These are phyloP conservation scores for Drosophila parthenogenetica DNA, from an alignment of 2,888 invertebrate species.

Conservation along the genomic window DNA sequence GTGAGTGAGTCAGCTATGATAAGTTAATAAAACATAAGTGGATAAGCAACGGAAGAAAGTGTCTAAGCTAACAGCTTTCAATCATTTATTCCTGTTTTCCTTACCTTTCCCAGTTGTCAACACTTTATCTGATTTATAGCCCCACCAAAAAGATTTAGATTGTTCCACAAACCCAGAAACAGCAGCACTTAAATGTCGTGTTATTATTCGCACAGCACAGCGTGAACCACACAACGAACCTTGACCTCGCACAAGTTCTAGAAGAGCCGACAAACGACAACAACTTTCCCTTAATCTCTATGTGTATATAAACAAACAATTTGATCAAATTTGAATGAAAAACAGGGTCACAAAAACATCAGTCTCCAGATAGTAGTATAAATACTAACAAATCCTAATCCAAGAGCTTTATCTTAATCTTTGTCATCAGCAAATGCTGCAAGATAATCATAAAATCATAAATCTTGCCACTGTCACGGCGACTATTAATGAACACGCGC, in stretches of 20 bases:
- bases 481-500: conserved; percentile 71
- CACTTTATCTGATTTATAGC: neutral
- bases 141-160: neutral
- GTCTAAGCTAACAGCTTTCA: too few relatives aligned
- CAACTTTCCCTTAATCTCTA: conserved; percentile 46
- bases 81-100: too few relatives aligned
- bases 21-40: too few relatives aligned
- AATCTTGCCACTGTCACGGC: conserved; percentile 56
- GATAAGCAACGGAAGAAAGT: too few relatives aligned
- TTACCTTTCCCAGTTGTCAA: neutral
- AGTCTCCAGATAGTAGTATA: conserved; percentile 12
- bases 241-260: conserved; percentile 48
- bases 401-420: conserved; percentile 52
- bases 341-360: conserved; percentile 56
- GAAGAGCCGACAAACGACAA: conserved; percentile 27
- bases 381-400: conserved; percentile 4
- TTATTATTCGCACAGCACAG: conserved; percentile 5
- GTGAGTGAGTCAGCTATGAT: too few relatives aligned
- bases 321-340: conserved; percentile 63
- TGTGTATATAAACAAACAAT: conserved; percentile 54
- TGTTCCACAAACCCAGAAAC: neutral
- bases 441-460: conserved; percentile 69
- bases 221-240: conserved; percentile 33
- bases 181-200: neutral
- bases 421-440: conserved; percentile 39